These are phyloP conservation scores for Drosophila antonietae DNA, from an alignment of 2,888 invertebrate species.

Conservation along the genomic window DNA sequence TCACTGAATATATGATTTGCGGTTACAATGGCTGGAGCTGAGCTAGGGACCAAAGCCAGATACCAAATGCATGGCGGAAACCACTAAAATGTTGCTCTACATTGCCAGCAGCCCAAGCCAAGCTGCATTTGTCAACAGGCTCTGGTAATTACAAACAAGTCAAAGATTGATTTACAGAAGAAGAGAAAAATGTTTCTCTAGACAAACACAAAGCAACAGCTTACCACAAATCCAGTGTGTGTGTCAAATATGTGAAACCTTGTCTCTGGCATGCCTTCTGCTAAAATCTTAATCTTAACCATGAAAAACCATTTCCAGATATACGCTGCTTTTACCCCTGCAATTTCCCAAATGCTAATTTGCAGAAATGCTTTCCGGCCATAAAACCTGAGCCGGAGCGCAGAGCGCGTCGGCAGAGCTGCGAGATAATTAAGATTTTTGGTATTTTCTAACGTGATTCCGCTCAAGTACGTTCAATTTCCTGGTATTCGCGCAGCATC, in stretches of 20 bases:
- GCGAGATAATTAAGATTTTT: slow-evolving; percentile 65
- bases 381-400: slow-evolving; percentile 34
- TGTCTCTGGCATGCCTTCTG: not conserved
- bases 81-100: slow-evolving; percentile 35
- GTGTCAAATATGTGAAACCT: not conserved
- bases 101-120: not conserved
- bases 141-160: not conserved
- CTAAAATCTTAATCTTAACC: slow-evolving; percentile 2
- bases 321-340: slow-evolving; percentile 4
- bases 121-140: slow-evolving; percentile 22
- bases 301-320: slow-evolving; percentile 24
- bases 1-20: slow-evolving; percentile 72
- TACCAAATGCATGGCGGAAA: slow-evolving; percentile 1
- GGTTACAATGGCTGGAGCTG: slow-evolving; percentile 29
- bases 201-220: slow-evolving; percentile 1
- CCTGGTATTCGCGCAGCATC: slow-evolving; percentile 60
- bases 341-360: slow-evolving; percentile 54
- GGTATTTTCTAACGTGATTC: slow-evolving; percentile 67
- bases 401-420: slow-evolving; percentile 31
- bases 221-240: not conserved
- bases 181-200: not conserved
- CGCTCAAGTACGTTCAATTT: slow-evolving; percentile 61
- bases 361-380: slow-evolving; percentile 21
- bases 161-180: not conserved
- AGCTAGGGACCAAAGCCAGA: not conserved